Evolutionary conservation across 2,888 invertebrate species (phyloP).

Genomic region (Mythimna loreyi): DNA sequence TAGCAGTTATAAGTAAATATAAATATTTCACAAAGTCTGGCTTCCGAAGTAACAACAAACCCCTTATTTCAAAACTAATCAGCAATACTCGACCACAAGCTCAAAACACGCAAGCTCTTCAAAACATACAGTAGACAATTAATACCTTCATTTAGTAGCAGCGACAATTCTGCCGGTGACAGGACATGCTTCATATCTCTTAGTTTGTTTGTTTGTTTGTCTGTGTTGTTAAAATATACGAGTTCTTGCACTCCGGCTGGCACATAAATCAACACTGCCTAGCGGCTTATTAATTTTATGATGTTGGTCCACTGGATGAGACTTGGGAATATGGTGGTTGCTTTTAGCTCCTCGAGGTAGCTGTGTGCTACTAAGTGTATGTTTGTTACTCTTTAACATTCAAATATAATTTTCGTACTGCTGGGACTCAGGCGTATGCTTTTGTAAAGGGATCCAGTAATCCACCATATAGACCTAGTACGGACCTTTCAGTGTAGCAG

Average conservation of each 20-base stretch:
- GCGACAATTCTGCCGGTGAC: constrained; percentile 75
- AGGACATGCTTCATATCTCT: constrained; percentile 74
- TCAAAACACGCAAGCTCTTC: constrained; percentile 19
- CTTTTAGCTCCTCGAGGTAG: constrained; percentile 9
- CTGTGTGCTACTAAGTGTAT: too few species aligned
- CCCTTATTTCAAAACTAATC: background rate
- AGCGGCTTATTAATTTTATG: constrained; percentile 88
- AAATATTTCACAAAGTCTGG: background rate
- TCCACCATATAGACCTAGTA: too few species aligned
- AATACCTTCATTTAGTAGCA: constrained; percentile 77
- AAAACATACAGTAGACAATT: constrained; percentile 67
- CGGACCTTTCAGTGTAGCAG: too few species aligned
- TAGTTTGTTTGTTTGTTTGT: constrained; percentile 75
- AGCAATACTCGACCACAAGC: background rate
- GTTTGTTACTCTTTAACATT: too few species aligned
- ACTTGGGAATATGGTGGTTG: constrained; percentile 1
- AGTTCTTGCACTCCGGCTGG: constrained; percentile 79
- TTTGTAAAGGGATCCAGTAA: too few species aligned
- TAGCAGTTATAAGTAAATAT: too few species aligned
- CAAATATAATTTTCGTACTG: too few species aligned
- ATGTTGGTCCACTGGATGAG: constrained; percentile 70
- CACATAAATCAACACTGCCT: constrained; percentile 88
- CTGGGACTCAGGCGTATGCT: too few species aligned
- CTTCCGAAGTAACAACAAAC: background rate
- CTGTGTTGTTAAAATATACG: constrained; percentile 84